Evolutionary conservation across 2,797 vertebrate genomes (phyloP), one percentile per base, ranked within the genome.

Genomic region (Melanogrammus aeglefinus): DNA sequence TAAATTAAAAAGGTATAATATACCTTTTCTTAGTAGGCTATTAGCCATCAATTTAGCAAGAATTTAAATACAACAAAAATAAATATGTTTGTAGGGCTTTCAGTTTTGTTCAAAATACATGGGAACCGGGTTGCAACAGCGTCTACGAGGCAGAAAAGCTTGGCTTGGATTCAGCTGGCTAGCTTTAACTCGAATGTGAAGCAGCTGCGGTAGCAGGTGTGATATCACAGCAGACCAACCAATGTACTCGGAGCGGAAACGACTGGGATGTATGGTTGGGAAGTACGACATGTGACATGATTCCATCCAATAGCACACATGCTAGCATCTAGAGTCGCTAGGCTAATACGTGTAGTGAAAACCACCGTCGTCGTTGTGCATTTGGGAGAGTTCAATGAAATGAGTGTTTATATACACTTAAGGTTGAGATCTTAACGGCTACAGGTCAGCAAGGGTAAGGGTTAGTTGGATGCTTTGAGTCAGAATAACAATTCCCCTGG

Each of bases 241-340:
- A 77, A 71, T 79, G 73, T 6, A 33, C 38, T 33, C 1, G 3
- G 36, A 81, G 78, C 72, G 72, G 29, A 14, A 77, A 81, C 31
- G 79, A 84, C 63, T 3, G 27, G 85, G 87, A 85, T 86, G 86
- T 79, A 84, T 70, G 81, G 63, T 8, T 84, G 87, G 80, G 77
- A 33, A 83, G 87, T 87, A 86, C 84, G 82, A 79, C 2, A 72
- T 10, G 66, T 71, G 41, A 81, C 76, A 36, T 69, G 72, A 70
- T 75, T 84, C 63, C 0, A 72, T 77, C 39, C 66, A 71, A 73
- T 24, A 69, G 71, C 10, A 29, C n/a, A 73, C 13, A 35, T 72
- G 13, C 21, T 41, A 10, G 75, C 8, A 9, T 77, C 78, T 75
- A 80, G 9, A 66, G 35, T 76, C 63, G 24, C 77, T 86, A 84